These are phyloP conservation scores for Aphaenogaster rudis DNA, from an alignment of 1,140 invertebrate species.

Conservation along the genomic window DNA sequence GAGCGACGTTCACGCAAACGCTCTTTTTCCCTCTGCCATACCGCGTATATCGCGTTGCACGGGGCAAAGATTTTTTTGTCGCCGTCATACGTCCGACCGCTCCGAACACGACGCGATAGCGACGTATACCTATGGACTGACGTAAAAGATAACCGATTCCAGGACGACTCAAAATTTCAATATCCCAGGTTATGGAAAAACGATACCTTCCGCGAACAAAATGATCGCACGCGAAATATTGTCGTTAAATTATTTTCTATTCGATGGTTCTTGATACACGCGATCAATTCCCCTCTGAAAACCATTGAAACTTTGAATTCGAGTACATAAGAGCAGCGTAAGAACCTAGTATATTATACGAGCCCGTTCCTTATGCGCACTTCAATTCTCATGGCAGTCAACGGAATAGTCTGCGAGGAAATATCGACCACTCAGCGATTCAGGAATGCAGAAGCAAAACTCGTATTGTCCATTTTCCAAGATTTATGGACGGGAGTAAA, in stretches of 20 bases:
- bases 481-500: neutral
- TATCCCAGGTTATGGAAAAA: neutral
- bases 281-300: slow-evolving; percentile 8
- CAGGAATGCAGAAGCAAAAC: slow-evolving; percentile 31
- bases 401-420: slow-evolving; percentile 13
- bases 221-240: neutral
- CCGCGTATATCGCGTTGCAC: slow-evolving; percentile 1
- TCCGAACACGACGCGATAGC: neutral
- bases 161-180: neutral
- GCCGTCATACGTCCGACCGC: neutral
- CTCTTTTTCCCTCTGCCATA: neutral
- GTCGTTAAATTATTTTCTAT: slow-evolving; percentile 27
- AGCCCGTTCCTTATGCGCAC: neutral
- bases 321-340: neutral
- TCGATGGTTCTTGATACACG: slow-evolving; percentile 17
- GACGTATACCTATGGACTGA: neutral
- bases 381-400: slow-evolving; percentile 12
- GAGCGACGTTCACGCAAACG: neutral
- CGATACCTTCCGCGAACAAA: neutral
- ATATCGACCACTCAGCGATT: slow-evolving; percentile 12
- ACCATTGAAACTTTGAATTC: neutral
- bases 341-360: slow-evolving; percentile 5
- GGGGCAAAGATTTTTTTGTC: slow-evolving; percentile 21
- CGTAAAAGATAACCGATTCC: slow-evolving; percentile 13
- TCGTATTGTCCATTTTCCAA: neutral